A percentile compares a stretch with the other conserved stretches of the same genome.
Evolutionary conservation across 2,888 invertebrate species (phyloP).

Genomic region (Epirrita christyi): DNA sequence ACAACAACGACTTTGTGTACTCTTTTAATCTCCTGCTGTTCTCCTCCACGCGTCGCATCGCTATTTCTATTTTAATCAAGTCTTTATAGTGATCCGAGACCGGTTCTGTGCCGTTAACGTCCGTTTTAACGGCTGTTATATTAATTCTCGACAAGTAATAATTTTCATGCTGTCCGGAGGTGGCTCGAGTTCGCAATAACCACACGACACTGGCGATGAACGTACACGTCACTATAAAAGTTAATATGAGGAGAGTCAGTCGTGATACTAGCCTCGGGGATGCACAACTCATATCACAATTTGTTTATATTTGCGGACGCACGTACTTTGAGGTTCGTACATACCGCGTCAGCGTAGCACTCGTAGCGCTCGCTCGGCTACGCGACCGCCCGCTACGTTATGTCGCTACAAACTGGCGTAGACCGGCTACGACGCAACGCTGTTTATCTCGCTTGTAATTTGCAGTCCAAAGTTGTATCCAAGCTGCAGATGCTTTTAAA

Average conservation of each 20-base stretch:
- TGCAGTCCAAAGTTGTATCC: conserved; percentile 75
- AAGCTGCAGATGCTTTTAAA: conserved; percentile 78
- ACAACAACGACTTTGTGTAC: conserved; percentile 78
- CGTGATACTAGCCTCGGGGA: conserved; percentile 73
- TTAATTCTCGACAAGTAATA: conserved; percentile 84
- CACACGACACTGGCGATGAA: conserved; percentile 80
- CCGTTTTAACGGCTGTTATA: conserved; percentile 71
- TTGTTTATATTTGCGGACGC: conserved; percentile 76
- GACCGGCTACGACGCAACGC: conserved; percentile 41
- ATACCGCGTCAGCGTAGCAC: conserved; percentile 74
- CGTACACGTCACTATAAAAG: conserved; percentile 75
- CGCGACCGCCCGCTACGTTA: conserved; percentile 67
- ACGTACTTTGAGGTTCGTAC: conserved; percentile 62
- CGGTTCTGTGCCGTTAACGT: conserved; percentile 64
- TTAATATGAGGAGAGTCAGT: conserved; percentile 77
- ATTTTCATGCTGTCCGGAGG: conserved; percentile 77
- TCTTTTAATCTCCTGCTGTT: conserved; percentile 80
- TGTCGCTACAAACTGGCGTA: conserved; percentile 73
- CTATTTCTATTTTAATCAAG: conserved; percentile 82
- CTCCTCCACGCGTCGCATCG: conserved; percentile 81
- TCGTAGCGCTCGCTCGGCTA: conserved; percentile 60
- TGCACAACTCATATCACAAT: conserved; percentile 84
- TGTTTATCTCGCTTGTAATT: conserved; percentile 78
- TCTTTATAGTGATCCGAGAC: conserved; percentile 79
- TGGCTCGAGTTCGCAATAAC: conserved; percentile 71